These are phyloP conservation scores for Acleris sparsana DNA, from an alignment of 2,888 invertebrate genomes.

Conservation along the genomic window DNA sequence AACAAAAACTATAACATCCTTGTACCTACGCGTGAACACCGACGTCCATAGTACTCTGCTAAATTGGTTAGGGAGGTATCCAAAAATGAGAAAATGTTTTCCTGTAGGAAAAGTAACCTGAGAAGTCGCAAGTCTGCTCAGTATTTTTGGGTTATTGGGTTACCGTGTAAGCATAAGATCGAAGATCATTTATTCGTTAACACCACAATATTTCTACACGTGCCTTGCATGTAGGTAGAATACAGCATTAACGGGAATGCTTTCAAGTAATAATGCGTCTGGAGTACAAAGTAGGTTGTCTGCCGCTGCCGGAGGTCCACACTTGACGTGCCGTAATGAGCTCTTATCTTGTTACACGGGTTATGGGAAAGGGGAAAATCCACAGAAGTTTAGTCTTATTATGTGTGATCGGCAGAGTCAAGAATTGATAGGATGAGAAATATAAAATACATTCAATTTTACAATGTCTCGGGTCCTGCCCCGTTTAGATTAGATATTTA, in stretches of 20 bases:
- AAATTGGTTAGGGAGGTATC: not conserved
- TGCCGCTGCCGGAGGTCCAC: slow-evolving; percentile 25
- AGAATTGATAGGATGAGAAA: too few relatives aligned
- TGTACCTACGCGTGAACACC: too few relatives aligned
- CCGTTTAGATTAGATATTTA: too few relatives aligned
- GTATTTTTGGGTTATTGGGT: not conserved
- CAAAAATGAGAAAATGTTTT: not conserved
- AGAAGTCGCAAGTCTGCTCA: not conserved
- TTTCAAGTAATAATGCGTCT: slow-evolving; percentile 17
- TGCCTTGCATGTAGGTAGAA: not conserved
- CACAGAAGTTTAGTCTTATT: not conserved
- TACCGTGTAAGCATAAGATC: not conserved
- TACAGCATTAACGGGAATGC: not conserved
- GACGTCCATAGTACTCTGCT: not conserved
- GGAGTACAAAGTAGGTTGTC: slow-evolving; percentile 22
- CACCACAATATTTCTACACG: not conserved
- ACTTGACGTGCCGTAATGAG: slow-evolving; percentile 39
- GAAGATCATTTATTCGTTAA: slow-evolving; percentile 4
- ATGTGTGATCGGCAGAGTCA: not conserved
- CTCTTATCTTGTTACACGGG: slow-evolving; percentile 22
- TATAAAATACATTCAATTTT: too few relatives aligned
- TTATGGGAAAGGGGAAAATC: slow-evolving; percentile 1
- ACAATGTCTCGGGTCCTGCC: too few relatives aligned
- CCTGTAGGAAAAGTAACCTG: not conserved
- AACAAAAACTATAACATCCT: too few relatives aligned